Base-by-base conservation (phyloP, 2,113 vertebrate species). In the Octodon degus region DNA sequence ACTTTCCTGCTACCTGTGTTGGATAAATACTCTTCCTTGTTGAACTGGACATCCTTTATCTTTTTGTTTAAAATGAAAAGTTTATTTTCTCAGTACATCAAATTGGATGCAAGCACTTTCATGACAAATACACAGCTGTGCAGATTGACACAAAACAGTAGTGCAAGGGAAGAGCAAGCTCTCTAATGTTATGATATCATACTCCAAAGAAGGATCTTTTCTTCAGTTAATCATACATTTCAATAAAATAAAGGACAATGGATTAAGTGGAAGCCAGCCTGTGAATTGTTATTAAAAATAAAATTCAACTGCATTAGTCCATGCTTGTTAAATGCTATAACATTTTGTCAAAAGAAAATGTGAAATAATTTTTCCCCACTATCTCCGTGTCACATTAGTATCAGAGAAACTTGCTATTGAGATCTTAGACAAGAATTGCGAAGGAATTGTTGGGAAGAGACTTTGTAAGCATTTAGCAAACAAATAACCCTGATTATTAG, bases 51-150 rank as follows among this genome's bases (percentile, higher is more conserved):
- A 60, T 90, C 60, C 22, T 84, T 96, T 93, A 60, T 90, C 60
- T 62, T 84, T 93, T 96, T 98, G 98, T 98, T 98, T 98, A 98
- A 98, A 98, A 98, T 96, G 98, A 98, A 98, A 98, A 98, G 98
- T 99, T 99, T 99, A 99, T 99, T 99, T 98, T 98, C 98, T 99
- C 95, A 98, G 98, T 99, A 99, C 98, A 99, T 97, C 98, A 98
- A 98, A 98, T 92, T 98, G 98, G 98, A 98, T 97, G 99, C 99
- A 99, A 99, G 99, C 99, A 98, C 97, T 98, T 97, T 98, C 97
- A 98, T 98, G 98, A 99, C 98, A 98, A 99, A 99, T 98, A 98
- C 98, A 99, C 98, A 99, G 98, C 98, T 96, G 97, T 92, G 96
- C 95, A 97, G 98, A 97, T 97, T 96, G 98, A 98, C 98, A 98